These are phyloP conservation scores for Laupala kohalensis DNA, from an alignment of 1,140 invertebrate species.

Conservation along the genomic window DNA sequence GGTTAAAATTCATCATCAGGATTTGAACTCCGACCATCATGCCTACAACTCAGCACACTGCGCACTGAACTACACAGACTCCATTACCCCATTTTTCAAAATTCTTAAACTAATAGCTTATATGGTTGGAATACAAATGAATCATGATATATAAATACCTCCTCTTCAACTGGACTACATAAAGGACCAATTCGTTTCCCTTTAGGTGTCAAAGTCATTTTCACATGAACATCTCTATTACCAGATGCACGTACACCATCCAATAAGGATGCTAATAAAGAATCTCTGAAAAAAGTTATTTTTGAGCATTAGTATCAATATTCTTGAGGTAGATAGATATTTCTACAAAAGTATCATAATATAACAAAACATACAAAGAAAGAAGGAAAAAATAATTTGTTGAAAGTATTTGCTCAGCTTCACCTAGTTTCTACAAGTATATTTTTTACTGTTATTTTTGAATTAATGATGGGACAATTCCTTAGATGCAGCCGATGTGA, in stretches of 20 bases:
- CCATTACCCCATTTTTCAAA: background rate
- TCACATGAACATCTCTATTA: constrained; percentile 94
- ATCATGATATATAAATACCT: constrained; percentile 33
- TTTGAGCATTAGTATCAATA: constrained; percentile 2
- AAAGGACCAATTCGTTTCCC: constrained; percentile 81
- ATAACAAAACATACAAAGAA: too few relatives aligned
- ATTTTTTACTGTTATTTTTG: too few relatives aligned
- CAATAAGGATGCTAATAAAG: constrained; percentile 82
- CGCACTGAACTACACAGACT: too few relatives aligned
- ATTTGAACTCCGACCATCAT: too few relatives aligned
- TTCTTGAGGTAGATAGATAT: constrained; percentile 8
- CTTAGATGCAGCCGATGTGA: too few relatives aligned
- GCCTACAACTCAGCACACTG: too few relatives aligned
- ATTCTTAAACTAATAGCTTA: background rate
- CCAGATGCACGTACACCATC: constrained; percentile 93
- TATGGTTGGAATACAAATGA: constrained; percentile 2
- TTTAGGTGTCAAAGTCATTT: constrained; percentile 66
- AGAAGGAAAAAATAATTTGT: too few relatives aligned
- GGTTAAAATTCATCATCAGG: too few relatives aligned
- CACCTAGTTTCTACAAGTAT: too few relatives aligned
- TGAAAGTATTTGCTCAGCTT: too few relatives aligned
- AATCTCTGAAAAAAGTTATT: constrained; percentile 61
- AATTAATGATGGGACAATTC: too few relatives aligned
- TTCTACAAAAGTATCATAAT: constrained; percentile 4
- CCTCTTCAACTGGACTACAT: constrained; percentile 80